Conservation (phyloP, 2,113 vertebrate genomes). For the Mustela nigripes region DNA sequence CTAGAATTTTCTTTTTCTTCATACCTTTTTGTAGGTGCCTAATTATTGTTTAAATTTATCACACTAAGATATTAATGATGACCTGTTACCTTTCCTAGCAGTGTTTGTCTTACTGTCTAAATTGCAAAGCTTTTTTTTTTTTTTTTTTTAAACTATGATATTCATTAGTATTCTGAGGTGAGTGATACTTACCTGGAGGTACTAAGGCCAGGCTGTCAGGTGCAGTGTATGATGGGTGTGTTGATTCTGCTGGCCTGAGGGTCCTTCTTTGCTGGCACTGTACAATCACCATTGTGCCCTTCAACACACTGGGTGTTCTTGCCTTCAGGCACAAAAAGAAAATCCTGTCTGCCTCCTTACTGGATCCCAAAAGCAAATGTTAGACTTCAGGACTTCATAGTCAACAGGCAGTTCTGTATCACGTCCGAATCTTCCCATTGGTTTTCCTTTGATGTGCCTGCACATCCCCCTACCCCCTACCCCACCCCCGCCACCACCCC, state of each 20-base stretch:
- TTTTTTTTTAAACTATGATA: neutral
- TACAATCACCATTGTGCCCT: neutral
- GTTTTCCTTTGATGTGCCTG: neutral
- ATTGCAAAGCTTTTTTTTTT: neutral
- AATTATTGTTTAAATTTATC: conserved; percentile 35
- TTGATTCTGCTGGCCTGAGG: neutral
- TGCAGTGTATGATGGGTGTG: neutral
- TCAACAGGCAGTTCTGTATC: neutral
- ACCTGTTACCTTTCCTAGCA: neutral
- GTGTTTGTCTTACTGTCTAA: conserved; percentile 10
- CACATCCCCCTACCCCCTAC: no score
- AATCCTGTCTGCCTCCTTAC: neutral
- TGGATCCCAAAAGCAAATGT: neutral
- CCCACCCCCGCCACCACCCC: neutral
- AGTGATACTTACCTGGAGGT: neutral
- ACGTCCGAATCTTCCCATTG: neutral
- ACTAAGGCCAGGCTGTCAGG: neutral
- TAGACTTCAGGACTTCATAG: neutral
- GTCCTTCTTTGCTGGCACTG: neutral
- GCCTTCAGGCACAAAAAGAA: neutral
- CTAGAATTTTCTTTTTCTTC: neutral
- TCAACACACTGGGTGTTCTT: neutral
- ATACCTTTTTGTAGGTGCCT: neutral
- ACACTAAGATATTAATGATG: neutral
- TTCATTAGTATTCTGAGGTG: neutral